These are phyloP conservation scores for Heteromyza rotundicornis DNA, from an alignment of 2,888 invertebrate species.

Conservation along the genomic window DNA sequence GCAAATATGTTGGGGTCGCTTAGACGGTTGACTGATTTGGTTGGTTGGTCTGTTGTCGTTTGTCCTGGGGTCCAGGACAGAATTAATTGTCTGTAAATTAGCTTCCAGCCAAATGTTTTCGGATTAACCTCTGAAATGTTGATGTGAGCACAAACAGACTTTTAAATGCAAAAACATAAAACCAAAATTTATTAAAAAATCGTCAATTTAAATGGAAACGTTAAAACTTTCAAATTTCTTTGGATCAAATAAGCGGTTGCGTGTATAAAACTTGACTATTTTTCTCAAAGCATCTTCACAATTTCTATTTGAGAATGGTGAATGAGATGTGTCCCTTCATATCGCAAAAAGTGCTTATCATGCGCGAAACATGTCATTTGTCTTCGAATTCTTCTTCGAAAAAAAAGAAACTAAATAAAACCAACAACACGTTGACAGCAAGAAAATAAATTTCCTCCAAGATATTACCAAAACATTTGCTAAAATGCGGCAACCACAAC, in stretches of 20 bases:
- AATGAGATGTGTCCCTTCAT: too few species aligned
- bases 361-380: constrained; percentile 23
- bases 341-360: constrained; percentile 20
- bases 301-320: too few species aligned
- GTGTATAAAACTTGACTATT: too few species aligned
- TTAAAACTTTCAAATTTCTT: too few species aligned
- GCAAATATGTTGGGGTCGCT: constrained; percentile 12
- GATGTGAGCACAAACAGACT: too few species aligned
- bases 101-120: too few species aligned
- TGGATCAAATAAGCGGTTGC: too few species aligned
- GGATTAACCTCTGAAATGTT: too few species aligned
- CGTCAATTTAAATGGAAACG: too few species aligned
- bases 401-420: neutral
- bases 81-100: constrained; percentile 28
- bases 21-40: constrained; percentile 12
- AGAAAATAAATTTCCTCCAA: constrained; percentile 16
- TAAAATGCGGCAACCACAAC: neutral
- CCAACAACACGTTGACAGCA: constrained; percentile 4
- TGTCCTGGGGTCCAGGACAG: constrained; percentile 9
- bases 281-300: too few species aligned
- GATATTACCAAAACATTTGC: neutral
- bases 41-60: neutral
- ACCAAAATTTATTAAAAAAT: too few species aligned
- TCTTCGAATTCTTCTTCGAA: constrained; percentile 6
- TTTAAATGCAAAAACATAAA: too few species aligned